These are phyloP conservation scores for Formica selysi DNA, from an alignment of 1,140 invertebrate species.

Conservation along the genomic window DNA sequence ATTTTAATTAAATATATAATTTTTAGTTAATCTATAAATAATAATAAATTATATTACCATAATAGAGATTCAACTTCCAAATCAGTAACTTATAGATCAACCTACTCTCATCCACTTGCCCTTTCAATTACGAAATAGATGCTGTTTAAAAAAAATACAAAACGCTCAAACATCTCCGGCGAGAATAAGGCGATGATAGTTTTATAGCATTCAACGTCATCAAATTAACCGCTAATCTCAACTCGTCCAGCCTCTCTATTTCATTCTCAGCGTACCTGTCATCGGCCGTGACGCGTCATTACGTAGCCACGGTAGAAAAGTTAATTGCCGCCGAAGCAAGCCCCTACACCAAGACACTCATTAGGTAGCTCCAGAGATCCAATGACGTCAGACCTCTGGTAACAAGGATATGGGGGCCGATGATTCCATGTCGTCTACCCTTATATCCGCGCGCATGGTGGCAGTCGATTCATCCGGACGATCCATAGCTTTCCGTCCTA, in stretches of 20 bases:
- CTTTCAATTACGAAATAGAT: constrained; percentile 30
- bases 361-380: constrained; percentile 65
- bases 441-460: constrained; percentile 66
- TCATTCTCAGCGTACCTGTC: constrained; percentile 69
- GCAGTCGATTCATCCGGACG: constrained; percentile 67
- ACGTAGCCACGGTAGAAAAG: constrained; percentile 69
- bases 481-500: constrained; percentile 54
- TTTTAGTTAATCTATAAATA: not conserved
- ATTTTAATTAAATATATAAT: constrained; percentile 12
- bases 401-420: constrained; percentile 69
- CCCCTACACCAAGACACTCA: constrained; percentile 67
- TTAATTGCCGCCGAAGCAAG: constrained; percentile 67
- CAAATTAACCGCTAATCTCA: constrained; percentile 66
- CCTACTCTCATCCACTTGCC: not conserved
- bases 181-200: constrained; percentile 43
- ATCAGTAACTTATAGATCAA: constrained; percentile 1
- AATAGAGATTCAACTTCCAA: not conserved
- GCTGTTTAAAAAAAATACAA: not conserved
- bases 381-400: constrained; percentile 68
- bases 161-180: not conserved
- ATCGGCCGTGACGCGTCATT: constrained; percentile 66
- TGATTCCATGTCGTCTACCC: constrained; percentile 67
- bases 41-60: not conserved
- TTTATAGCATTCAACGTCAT: constrained; percentile 56
- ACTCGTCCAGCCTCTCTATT: constrained; percentile 58